A percentile compares a stretch with the other conserved stretches of the same genome.
Evolutionary conservation across 2,888 invertebrate species (phyloP).

Genomic region (Chrysopilus asiliformis): DNA sequence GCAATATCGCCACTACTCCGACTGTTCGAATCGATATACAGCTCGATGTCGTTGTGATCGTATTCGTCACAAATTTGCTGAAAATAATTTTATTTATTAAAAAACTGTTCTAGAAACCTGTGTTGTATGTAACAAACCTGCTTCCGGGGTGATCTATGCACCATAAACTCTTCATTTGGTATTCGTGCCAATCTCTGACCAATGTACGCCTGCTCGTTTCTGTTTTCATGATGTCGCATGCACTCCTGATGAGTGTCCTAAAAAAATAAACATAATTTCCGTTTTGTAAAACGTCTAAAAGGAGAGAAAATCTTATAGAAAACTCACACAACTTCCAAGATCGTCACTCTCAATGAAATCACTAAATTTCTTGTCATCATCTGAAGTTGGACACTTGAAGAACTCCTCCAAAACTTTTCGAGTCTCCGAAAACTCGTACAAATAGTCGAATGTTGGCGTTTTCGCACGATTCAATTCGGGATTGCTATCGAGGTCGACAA

Average conservation of each 20-base stretch:
- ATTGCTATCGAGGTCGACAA: constrained; percentile 24
- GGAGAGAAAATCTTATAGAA: not conserved
- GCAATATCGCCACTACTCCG: constrained; percentile 33
- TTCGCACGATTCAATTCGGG: constrained; percentile 17
- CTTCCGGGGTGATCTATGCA: constrained; percentile 29
- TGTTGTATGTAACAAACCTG: constrained; percentile 20
- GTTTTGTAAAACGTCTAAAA: not conserved
- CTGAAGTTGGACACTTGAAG: constrained; percentile 64
- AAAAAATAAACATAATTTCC: not conserved
- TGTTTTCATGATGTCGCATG: constrained; percentile 22
- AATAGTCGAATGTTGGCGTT: constrained; percentile 66
- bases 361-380: constrained; percentile 38
- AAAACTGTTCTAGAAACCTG: constrained; percentile 6
- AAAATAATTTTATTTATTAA: constrained; percentile 6
- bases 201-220: constrained; percentile 32
- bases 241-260: constrained; percentile 25
- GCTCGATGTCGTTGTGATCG: constrained; percentile 33
- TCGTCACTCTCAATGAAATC: constrained; percentile 33
- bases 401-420: constrained; percentile 85
- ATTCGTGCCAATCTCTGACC: constrained; percentile 35
- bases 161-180: constrained; percentile 33
- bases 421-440: constrained; percentile 87
- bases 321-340: constrained; percentile 28
- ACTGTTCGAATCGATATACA: constrained; percentile 35
- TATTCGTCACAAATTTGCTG: constrained; percentile 22